Percentiles rank a stretch among this genome's conserved stretches.
Evolutionary conservation across 2,113 vertebrate genomes (phyloP).

Genomic region (Phainopepla nitens): DNA sequence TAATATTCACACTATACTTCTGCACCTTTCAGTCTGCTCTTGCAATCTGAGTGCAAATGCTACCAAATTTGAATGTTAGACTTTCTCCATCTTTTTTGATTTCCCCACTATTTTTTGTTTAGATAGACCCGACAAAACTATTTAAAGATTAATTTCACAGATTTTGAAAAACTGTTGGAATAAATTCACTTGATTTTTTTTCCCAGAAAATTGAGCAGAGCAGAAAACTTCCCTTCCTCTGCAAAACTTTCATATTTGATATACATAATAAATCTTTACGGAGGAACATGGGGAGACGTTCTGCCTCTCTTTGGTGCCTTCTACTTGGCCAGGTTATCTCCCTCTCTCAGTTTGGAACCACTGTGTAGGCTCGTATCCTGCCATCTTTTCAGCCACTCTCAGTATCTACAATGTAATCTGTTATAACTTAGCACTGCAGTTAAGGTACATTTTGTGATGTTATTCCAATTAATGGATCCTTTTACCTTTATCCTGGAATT

Average conservation of each 20-base stretch:
- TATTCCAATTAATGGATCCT: not conserved
- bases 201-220: not conserved
- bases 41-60: not conserved
- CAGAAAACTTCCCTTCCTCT: not conserved
- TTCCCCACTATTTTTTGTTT: not conserved
- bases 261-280: not conserved
- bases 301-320: not conserved
- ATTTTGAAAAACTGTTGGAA: not conserved
- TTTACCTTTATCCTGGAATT: not conserved
- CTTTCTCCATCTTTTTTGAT: not conserved
- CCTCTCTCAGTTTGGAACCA: not conserved
- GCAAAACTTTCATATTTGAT: not conserved
- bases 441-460: not conserved
- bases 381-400: not conserved
- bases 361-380: not conserved
- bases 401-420: not conserved
- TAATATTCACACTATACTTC: not conserved
- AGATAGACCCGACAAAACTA: not conserved
- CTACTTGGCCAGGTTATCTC: not conserved
- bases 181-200: not conserved
- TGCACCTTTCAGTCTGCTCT: not conserved
- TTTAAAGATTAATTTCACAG: not conserved
- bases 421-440: not conserved
- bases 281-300: not conserved
- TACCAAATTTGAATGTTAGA: not conserved